Base-by-base conservation (phyloP, 2,113 vertebrate genomes). In the Ptilorrhoa leucosticta region DNA sequence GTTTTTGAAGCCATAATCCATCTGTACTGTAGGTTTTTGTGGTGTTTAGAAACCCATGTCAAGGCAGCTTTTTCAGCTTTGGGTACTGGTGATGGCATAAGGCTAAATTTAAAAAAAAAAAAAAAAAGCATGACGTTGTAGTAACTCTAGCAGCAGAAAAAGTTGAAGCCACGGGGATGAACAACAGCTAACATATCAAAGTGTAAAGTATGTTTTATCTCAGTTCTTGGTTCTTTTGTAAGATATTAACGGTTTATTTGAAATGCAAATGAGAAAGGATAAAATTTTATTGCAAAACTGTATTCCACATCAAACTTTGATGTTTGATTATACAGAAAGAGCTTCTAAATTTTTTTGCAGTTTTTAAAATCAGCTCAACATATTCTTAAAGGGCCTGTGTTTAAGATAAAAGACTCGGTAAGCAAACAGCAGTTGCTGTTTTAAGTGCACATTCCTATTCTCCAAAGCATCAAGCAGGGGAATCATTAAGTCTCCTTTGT, bases 211-310 rank as follows among this genome's bases (percentile, higher is more conserved):
- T 0, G 13, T 94, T 94, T 97, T 91, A 93, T 93, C 93, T 94
- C 15, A 18, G 42, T 89, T 95, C 60, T 92, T 8, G 1, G 51
- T 92, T 56, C 79, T 95, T 97, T 95, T 94, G 82, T 94, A 71
- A 86, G 85, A 68, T 93, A 90, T 88, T 96, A 96, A 96, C 81
- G 48, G 68, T 86, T 75, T 95, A 90, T 96, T 96, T 97, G 94
- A 97, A 96, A 94, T 96, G 93, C 76, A 97, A 90, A 97, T 94
- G 64, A 94, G 75, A 64, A 13, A 83, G 48, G 21, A 88, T 7
- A 6, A 83, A 80, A 81, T 92, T 95, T 92, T 56, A 71, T 87
- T 94, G 57, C 79, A 88, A 96, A 94, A 86, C 51, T 28, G 14
- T 83, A 73, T 92, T 94, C 48, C 39, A 15, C 37, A 86, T 88